These are phyloP conservation scores for Panagrolaimus sp. DNA, from an alignment of 1,140 invertebrate genomes.

Conservation along the genomic window DNA sequence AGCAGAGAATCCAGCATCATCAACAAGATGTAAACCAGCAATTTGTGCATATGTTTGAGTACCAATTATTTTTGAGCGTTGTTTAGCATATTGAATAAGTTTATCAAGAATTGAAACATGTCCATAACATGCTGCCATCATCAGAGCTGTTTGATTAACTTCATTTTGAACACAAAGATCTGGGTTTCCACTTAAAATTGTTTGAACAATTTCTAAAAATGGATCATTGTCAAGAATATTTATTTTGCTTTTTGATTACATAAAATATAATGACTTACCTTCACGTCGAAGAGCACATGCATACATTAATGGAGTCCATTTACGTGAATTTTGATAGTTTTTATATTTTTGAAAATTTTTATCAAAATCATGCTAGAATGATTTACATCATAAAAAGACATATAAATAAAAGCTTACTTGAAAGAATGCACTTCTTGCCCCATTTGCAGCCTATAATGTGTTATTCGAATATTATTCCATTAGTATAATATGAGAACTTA, in stretches of 20 bases:
- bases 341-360: too few relatives aligned
- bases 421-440: too few relatives aligned
- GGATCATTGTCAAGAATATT: too few relatives aligned
- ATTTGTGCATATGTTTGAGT: neutral
- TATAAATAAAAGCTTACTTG: too few relatives aligned
- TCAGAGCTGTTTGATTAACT: neutral
- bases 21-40: neutral
- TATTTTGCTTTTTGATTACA: too few relatives aligned
- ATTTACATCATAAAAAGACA: too few relatives aligned
- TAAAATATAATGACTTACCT: too few relatives aligned
- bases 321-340: neutral
- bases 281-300: neutral
- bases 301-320: slow-evolving; percentile 5
- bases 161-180: neutral
- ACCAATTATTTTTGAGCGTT: neutral
- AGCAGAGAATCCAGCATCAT: neutral
- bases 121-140: neutral
- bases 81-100: neutral
- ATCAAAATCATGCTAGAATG: too few relatives aligned
- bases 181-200: neutral
- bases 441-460: too few relatives aligned
- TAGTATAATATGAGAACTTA: too few relatives aligned
- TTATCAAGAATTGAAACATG: neutral
- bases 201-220: neutral
- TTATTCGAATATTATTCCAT: too few relatives aligned